These are phyloP conservation scores for Alethe diademata DNA, from an alignment of 2,113 vertebrate genomes.

Conservation along the genomic window DNA sequence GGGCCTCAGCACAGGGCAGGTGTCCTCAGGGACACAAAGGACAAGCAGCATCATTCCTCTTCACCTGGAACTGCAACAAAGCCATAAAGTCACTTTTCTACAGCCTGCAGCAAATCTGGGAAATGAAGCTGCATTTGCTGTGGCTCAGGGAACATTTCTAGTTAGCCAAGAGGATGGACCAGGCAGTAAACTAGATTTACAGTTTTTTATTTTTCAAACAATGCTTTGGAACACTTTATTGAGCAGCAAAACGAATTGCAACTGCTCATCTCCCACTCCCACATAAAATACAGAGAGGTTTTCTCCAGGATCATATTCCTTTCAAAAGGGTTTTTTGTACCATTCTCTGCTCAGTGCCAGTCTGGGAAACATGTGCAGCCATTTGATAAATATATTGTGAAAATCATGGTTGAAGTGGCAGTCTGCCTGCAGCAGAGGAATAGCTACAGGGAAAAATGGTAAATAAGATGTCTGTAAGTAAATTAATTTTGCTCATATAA, in stretches of 20 bases:
- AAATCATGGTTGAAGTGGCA: neutral
- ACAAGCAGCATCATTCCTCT: neutral
- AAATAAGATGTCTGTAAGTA: conserved; percentile 15
- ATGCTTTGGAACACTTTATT: neutral
- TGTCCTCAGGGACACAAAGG: neutral
- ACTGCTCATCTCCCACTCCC: neutral
- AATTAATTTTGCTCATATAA: conserved; percentile 33
- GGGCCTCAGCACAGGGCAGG: neutral
- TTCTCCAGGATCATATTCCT: neutral
- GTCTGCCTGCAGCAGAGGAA: neutral
- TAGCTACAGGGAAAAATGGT: neutral
- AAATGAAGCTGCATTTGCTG: neutral
- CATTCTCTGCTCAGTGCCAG: neutral
- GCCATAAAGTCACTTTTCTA: neutral
- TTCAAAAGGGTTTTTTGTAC: neutral
- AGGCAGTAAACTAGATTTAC: neutral
- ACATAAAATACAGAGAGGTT: neutral
- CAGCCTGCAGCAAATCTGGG: neutral
- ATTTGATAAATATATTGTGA: neutral
- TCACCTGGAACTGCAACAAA: neutral
- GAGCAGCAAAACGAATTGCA: neutral
- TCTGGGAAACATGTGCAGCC: neutral
- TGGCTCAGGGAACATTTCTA: neutral
- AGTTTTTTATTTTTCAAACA: neutral
- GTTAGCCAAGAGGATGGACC: neutral